Conservation (phyloP, 2,888 invertebrate species). For the Acleris literana region DNA sequence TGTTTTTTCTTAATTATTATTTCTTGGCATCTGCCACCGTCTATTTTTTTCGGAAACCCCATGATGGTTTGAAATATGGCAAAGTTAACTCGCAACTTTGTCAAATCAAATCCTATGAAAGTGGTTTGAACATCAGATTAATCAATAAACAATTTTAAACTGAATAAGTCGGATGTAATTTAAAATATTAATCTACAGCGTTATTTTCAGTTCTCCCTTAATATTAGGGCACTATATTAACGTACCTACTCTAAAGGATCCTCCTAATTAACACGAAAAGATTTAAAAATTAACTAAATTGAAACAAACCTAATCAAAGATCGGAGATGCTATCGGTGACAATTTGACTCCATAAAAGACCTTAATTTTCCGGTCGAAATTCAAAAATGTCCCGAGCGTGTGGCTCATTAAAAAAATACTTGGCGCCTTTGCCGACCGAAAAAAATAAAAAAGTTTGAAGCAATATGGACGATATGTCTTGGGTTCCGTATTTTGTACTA, state of each 20-base stretch:
- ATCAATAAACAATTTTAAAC: no score
- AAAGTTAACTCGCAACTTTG: no score
- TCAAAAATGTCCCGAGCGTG: conserved; percentile 27
- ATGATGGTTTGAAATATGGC: no score
- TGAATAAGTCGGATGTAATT: no score
- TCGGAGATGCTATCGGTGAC: conserved; percentile 36
- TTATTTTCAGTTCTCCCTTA: background rate
- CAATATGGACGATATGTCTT: conserved; percentile 17
- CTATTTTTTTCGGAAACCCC: background rate
- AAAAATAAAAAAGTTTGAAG: conserved; percentile 22
- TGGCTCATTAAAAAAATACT: conserved; percentile 36
- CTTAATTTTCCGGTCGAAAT: conserved; percentile 35
- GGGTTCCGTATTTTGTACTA: conserved; percentile 26
- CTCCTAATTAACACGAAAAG: conserved; percentile 26
- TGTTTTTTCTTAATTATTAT: background rate
- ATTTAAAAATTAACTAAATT: conserved; percentile 32
- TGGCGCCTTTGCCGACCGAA: conserved; percentile 33
- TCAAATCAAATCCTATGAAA: no score
- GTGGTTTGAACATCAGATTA: no score
- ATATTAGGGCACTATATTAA: background rate
- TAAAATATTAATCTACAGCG: no score
- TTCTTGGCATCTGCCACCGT: background rate
- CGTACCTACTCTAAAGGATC: conserved; percentile 6
- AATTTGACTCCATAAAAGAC: conserved; percentile 37
- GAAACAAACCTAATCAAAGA: conserved; percentile 32